Conservation (phyloP, 2,888 invertebrate genomes). For the Philopedon plagiatum region DNA sequence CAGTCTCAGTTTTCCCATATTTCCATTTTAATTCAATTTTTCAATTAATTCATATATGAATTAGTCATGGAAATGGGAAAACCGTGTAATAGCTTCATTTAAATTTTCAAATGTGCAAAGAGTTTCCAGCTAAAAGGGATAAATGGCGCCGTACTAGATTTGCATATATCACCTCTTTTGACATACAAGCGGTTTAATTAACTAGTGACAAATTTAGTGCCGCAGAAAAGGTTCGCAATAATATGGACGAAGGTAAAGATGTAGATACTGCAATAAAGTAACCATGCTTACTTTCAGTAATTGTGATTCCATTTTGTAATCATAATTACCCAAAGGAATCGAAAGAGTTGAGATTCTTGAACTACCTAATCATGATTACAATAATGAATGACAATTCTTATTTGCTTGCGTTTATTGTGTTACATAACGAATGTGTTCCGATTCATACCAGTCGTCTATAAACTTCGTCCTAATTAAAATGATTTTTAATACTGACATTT, state of each 20-base stretch:
- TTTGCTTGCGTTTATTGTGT: too few species aligned
- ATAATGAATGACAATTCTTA: too few species aligned
- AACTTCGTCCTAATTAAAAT: too few species aligned
- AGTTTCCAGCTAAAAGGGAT: conserved; percentile 41
- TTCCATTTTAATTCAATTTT: conserved; percentile 33
- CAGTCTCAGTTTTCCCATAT: conserved; percentile 6
- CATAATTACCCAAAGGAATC: too few species aligned
- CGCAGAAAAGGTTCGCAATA: conserved; percentile 18
- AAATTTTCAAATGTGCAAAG: conserved; percentile 46
- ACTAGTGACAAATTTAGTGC: conserved; percentile 52
- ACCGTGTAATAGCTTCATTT: conserved; percentile 48
- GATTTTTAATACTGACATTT: too few species aligned
- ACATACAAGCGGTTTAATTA: conserved; percentile 55
- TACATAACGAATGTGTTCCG: too few species aligned
- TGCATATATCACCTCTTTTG: conserved; percentile 55
- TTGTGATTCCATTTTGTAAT: too few species aligned
- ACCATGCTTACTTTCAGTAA: too few species aligned
- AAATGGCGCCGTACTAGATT: conserved; percentile 49
- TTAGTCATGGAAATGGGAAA: conserved; percentile 46
- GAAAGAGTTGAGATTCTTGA: too few species aligned
- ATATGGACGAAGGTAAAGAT: not conserved
- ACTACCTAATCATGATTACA: too few species aligned
- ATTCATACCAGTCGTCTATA: too few species aligned
- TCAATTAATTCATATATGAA: conserved; percentile 38
- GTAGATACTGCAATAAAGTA: too few species aligned